Percentiles rank a stretch among this genome's conserved stretches.
phyloP scores from a whole-genome alignment of 2,797 vertebrate genomes.

The Pyrocephalus nanus region DNA sequence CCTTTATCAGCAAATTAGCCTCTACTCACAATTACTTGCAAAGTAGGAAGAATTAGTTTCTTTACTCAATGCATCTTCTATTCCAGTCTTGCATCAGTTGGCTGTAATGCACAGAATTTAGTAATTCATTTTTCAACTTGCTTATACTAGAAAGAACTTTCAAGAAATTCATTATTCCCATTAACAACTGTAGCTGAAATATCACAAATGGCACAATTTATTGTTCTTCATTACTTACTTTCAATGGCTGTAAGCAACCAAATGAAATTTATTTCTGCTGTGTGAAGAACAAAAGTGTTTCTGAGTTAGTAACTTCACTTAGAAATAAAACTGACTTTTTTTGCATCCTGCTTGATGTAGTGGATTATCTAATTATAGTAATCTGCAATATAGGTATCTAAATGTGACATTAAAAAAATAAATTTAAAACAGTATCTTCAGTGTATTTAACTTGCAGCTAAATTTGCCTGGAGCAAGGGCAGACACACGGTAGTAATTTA shows the following conservation, averaged over 20 bases:
- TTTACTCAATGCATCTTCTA: background rate
- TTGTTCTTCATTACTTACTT: background rate
- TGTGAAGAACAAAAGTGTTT: background rate
- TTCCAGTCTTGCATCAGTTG: conserved; percentile 41
- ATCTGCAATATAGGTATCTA: background rate
- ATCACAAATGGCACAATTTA: background rate
- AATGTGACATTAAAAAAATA: background rate
- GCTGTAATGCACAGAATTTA: conserved; percentile 31
- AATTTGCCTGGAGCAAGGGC: background rate
- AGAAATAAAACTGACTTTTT: background rate
- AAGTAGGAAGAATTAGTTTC: conserved; percentile 57
- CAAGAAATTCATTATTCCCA: background rate
- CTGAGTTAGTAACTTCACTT: background rate
- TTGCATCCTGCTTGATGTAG: background rate
- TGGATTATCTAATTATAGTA: background rate
- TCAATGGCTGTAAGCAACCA: background rate
- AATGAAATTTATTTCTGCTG: background rate
- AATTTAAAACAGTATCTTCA: background rate
- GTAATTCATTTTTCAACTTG: conserved; percentile 37
- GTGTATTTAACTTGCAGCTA: background rate
- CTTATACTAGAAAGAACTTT: conserved; percentile 12
- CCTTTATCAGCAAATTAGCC: conserved; percentile 73
- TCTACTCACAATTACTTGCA: conserved; percentile 60
- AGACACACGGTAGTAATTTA: background rate
- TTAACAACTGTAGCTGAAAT: background rate